A percentile compares a stretch with the other conserved stretches of the same genome.
These are phyloP conservation scores for Equus quagga DNA, from an alignment of 2,113 vertebrate genomes.

Conservation along the genomic window DNA sequence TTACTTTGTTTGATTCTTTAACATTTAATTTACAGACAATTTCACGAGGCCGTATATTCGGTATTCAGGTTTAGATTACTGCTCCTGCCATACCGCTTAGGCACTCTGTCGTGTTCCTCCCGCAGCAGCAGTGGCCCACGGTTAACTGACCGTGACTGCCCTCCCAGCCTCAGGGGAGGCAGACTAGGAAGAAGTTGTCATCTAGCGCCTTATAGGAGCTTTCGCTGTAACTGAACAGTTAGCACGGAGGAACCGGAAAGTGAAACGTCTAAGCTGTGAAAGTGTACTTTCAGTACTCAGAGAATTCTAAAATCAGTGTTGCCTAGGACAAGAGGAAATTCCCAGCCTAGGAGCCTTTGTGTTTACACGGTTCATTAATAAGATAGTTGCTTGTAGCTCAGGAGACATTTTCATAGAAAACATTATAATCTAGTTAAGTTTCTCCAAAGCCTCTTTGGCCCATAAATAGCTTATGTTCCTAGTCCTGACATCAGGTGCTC, in stretches of 20 bases:
- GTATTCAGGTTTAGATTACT: not conserved
- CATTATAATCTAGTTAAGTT: not conserved
- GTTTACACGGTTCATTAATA: not conserved
- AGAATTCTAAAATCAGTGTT: conserved; percentile 7
- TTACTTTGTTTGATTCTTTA: conserved; percentile 8
- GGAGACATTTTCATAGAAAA: conserved; percentile 55
- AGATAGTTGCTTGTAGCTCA: conserved; percentile 12
- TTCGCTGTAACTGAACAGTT: not conserved
- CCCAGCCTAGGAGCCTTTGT: not conserved
- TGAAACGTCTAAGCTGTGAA: not conserved
- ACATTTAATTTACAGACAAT: not conserved
- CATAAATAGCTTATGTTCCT: not conserved
- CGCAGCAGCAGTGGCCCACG: not conserved
- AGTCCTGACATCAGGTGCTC: not conserved
- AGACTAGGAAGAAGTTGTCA: not conserved
- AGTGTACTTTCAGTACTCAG: not conserved
- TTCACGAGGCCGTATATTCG: not conserved
- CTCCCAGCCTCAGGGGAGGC: not conserved
- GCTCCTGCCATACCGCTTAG: not conserved
- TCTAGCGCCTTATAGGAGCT: not conserved
- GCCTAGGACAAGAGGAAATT: not conserved
- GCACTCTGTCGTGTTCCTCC: not conserved
- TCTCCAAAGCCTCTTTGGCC: not conserved
- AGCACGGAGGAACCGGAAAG: not conserved
- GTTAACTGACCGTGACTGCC: not conserved